Base-by-base conservation (phyloP, 2,888 invertebrate species). In the Nebria salina region DNA sequence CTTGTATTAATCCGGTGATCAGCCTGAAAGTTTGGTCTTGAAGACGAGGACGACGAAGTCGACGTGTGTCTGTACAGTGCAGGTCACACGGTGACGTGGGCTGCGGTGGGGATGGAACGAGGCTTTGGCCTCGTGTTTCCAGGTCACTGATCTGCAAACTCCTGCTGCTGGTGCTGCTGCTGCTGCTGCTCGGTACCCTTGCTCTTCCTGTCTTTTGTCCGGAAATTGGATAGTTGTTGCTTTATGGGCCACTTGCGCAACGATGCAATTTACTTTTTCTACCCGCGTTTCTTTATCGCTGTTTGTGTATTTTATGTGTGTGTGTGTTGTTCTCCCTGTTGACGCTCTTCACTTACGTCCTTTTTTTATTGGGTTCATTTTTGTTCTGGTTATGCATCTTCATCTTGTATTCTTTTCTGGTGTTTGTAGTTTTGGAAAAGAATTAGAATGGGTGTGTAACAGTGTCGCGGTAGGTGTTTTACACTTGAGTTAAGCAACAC, bases 211-310 rank as follows among this genome's bases (percentile, higher is more conserved):
- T 25, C 25, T 15, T n/a, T 42, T 54, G 25, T 68, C 84, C 84
- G 87, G 86, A 88, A 88, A 88, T 88, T 88, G 87, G 87, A 88
- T 88, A 87, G 87, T 87, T 88, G 86, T 86, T 87, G 87, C 87
- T 87, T 88, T 87, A 88, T 87, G 86, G 87, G 87, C 86, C 86
- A 86, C 86, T 87, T 86, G 86, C 87, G 85, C 86, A 84, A 75
- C 75, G 79, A 84, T 85, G 86, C 85, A 86, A 86, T 87, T 86
- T 86, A 85, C 86, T 86, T 86, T 86, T 86, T 86, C 75, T 80
- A 43, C 72, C 73, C 41, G 66, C 68, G 74, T 20, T 25, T 68
- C 20, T 70, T 26, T 70, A 70, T 70, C 34, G 74, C 65, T 68
- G 66, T 79, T 11, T 7, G 54, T 54, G 54, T 54, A 20, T 20